Evolutionary conservation across 2,797 vertebrate genomes (phyloP).

Genomic region (Rhynchotus rufescens): DNA sequence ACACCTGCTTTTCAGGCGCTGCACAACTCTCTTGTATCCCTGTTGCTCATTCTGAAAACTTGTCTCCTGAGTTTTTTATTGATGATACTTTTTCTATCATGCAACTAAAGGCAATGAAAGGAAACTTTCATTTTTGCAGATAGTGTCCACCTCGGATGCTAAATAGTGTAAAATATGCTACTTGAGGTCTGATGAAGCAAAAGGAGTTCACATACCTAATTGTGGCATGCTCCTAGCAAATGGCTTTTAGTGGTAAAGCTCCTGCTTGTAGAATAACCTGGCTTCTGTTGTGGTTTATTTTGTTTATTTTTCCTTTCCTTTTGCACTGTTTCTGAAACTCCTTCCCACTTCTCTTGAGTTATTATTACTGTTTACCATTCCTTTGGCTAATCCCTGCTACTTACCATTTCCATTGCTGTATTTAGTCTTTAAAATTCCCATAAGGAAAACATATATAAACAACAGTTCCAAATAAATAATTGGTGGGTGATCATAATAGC

Average conservation of each 20-base stretch:
- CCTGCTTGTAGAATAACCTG: background rate
- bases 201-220: accelerated
- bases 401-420: background rate
- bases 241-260: background rate
- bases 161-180: background rate
- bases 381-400: background rate
- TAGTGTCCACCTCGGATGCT: background rate
- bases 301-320: background rate
- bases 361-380: background rate
- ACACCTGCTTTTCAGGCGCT: background rate
- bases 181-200: background rate
- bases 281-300: background rate
- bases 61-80: background rate
- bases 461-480: background rate
- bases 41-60: background rate
- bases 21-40: background rate
- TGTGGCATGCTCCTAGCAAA: background rate
- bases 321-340: background rate
- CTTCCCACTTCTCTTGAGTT: background rate
- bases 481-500: background rate
- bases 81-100: background rate
- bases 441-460: background rate
- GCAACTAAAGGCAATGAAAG: background rate
- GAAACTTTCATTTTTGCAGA: background rate
- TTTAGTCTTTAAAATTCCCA: background rate